These are phyloP conservation scores for Aptenodytes forsteri DNA, from an alignment of 2,113 vertebrate species.

Conservation along the genomic window DNA sequence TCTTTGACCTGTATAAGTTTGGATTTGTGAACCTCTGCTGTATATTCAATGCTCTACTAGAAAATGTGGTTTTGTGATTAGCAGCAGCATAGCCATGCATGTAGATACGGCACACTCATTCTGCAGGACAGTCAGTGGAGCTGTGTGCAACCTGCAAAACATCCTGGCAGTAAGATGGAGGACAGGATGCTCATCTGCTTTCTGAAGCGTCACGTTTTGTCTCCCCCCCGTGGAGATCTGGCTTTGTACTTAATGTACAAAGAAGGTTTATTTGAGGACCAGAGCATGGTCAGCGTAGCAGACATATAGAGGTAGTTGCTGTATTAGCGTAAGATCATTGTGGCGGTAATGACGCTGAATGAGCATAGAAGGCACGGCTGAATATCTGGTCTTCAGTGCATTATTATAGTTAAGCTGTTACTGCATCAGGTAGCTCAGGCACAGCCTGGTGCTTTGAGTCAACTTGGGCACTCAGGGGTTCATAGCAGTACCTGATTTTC, in stretches of 20 bases:
- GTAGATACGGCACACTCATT: not conserved
- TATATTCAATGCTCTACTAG: fast-evolving
- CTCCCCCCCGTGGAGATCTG: not conserved
- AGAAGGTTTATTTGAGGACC: not conserved
- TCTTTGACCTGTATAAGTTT: not conserved
- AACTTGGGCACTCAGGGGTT: not conserved
- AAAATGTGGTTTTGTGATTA: not conserved
- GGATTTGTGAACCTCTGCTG: not conserved
- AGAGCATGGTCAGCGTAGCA: not conserved
- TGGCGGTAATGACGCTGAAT: not conserved
- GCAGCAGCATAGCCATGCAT: fast-evolving
- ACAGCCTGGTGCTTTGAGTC: not conserved
- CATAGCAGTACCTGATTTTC: not conserved
- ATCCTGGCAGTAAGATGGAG: not conserved
- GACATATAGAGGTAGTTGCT: not conserved
- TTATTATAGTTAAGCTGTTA: not conserved
- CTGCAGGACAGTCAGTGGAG: not conserved
- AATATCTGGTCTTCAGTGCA: not conserved
- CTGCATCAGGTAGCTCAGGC: not conserved
- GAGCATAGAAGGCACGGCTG: not conserved
- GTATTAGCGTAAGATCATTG: not conserved
- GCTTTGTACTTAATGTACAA: not conserved
- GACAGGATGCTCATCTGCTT: not conserved
- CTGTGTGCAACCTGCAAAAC: not conserved
- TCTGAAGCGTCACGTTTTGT: not conserved